phyloP scores from a whole-genome alignment of 1,140 invertebrate species.

The Ostrea denselamellosa region DNA sequence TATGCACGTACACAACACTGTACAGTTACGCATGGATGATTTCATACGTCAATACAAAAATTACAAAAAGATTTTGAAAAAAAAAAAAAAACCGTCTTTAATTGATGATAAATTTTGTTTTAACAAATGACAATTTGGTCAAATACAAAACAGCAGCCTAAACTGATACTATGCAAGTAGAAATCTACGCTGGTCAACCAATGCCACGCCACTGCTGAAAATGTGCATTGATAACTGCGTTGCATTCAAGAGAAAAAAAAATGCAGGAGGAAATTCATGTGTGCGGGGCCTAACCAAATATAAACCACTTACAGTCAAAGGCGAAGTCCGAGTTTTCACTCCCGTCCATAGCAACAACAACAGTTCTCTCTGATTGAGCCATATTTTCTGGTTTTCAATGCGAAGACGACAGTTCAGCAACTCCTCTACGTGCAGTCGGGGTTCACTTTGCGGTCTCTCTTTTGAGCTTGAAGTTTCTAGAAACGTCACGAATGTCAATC shows the following conservation, averaged over 20 bases:
- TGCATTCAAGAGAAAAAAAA: background rate
- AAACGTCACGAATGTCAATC: background rate
- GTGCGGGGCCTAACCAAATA: background rate
- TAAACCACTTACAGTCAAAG: conserved; percentile 54
- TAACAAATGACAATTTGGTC: too few relatives aligned
- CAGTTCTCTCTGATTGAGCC: conserved; percentile 39
- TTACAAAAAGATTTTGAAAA: too few relatives aligned
- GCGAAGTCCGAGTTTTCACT: conserved; percentile 52
- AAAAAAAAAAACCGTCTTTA: too few relatives aligned
- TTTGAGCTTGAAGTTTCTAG: background rate
- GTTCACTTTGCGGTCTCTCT: background rate
- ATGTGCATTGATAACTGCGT: too few relatives aligned
- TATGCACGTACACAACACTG: background rate
- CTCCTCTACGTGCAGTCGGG: too few relatives aligned
- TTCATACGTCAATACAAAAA: background rate
- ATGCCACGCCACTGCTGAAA: too few relatives aligned
- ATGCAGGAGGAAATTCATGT: too few relatives aligned
- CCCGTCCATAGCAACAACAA: conserved; percentile 56
- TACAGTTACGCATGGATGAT: background rate
- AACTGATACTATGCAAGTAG: background rate
- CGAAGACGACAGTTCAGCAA: background rate
- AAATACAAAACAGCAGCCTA: background rate
- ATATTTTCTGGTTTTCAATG: background rate
- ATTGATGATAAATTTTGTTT: too few relatives aligned
- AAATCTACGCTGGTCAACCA: background rate